A percentile compares a stretch with the other conserved stretches of the same genome.
phyloP scores from a whole-genome alignment of 2,113 vertebrate species.

The Baryphthengus martii region DNA sequence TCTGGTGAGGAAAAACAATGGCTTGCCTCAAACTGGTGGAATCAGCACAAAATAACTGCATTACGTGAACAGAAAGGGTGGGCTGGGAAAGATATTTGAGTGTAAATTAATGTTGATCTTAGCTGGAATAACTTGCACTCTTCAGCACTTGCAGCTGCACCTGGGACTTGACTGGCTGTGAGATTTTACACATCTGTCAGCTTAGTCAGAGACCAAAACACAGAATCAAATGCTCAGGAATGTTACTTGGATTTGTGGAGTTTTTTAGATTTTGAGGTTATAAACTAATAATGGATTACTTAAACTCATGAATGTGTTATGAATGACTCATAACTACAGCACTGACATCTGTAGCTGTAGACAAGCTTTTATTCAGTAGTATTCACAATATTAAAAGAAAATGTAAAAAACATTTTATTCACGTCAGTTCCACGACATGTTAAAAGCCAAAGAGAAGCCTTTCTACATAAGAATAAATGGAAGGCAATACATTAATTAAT shows the following conservation, averaged over 20 bases:
- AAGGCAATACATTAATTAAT: neutral
- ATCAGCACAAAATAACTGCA: neutral
- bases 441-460: neutral
- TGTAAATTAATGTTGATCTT: slow-evolving; percentile 46
- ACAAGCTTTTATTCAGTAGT: neutral
- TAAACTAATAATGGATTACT: neutral
- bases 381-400: neutral
- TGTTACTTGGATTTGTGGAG: neutral
- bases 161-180: neutral
- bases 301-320: neutral
- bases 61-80: neutral
- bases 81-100: slow-evolving; percentile 12
- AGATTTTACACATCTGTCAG: slow-evolving; percentile 28
- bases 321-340: neutral
- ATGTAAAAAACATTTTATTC: neutral
- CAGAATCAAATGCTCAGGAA: neutral
- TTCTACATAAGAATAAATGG: neutral
- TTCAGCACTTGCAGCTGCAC: slow-evolving; percentile 13
- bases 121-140: slow-evolving; percentile 7
- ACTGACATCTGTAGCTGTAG: neutral
- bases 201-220: slow-evolving; percentile 13
- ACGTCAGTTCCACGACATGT: neutral
- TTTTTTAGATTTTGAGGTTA: neutral
- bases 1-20: neutral
- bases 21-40: neutral